Evolutionary conservation across 2,113 vertebrate species (phyloP).

Genomic region (Lepus timidus): DNA sequence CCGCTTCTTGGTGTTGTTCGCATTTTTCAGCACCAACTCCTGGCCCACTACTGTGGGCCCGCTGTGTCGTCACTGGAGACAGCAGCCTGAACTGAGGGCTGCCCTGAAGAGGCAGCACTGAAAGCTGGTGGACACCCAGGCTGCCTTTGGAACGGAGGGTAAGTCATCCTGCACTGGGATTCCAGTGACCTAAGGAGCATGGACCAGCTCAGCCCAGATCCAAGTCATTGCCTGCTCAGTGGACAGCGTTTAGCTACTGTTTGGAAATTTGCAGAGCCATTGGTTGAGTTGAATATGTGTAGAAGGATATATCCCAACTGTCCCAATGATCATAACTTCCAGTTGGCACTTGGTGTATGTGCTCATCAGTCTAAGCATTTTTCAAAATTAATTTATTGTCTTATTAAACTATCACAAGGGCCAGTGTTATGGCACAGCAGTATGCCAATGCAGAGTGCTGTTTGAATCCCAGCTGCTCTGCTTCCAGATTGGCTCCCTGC

Average conservation of each 20-base stretch:
- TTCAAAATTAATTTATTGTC: background rate
- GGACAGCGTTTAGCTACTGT: background rate
- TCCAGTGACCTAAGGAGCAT: background rate
- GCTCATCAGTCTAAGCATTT: background rate
- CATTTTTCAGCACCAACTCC: background rate
- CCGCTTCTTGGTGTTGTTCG: background rate
- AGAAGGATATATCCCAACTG: no score
- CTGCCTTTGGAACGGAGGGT: background rate
- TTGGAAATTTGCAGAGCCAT: background rate
- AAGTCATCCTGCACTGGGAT: background rate
- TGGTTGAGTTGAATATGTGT: background rate
- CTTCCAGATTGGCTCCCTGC: no score
- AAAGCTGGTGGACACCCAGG: background rate
- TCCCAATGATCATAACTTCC: background rate
- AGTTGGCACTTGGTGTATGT: background rate
- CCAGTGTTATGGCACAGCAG: no score
- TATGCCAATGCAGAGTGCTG: no score
- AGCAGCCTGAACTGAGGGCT: background rate
- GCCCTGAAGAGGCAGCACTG: background rate
- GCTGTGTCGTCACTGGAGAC: background rate
- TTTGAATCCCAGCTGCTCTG: no score
- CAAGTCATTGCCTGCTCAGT: background rate
- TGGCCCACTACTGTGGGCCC: fast-evolving
- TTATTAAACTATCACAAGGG: background rate
- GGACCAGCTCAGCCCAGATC: background rate